Evolutionary conservation across 2,888 invertebrate genomes (phyloP).

Genomic region (Dasypogon diadema): DNA sequence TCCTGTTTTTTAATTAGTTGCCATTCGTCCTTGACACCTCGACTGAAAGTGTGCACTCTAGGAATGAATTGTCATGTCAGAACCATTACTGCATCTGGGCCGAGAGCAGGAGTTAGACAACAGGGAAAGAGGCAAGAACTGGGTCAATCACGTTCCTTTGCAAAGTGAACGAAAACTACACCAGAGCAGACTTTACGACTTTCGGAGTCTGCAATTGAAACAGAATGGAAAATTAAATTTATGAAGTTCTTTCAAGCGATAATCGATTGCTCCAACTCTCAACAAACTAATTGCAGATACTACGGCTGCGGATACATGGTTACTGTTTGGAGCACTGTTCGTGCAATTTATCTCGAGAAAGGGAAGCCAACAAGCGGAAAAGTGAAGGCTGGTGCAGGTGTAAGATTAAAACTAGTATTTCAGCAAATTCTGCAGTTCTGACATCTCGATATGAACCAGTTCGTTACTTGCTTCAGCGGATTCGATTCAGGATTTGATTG

Average conservation of each 20-base stretch:
- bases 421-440: neutral
- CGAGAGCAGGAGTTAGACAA: neutral
- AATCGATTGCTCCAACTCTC: constrained; percentile 21
- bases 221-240: constrained; percentile 27
- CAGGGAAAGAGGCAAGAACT: neutral
- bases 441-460: neutral
- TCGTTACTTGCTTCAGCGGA: neutral
- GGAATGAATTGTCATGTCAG: constrained; percentile 26
- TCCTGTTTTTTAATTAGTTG: constrained; percentile 24
- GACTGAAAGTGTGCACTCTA: constrained; percentile 27
- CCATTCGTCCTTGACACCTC: constrained; percentile 37
- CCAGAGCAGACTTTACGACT: constrained; percentile 4
- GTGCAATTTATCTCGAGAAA: neutral
- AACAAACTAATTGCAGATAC: constrained; percentile 25
- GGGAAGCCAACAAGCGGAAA: neutral
- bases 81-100: neutral
- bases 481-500: neutral
- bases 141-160: constrained; percentile 16
- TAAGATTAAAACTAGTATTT: constrained; percentile 8
- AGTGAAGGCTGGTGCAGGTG: constrained; percentile 3
- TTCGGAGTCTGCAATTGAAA: constrained; percentile 16
- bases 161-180: neutral
- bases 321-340: neutral
- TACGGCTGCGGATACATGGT: neutral
- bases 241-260: constrained; percentile 4